Percentiles rank a stretch among this genome's conserved stretches.
Conservation (phyloP, 2,797 vertebrate genomes). For the Onychomys arenicola region DNA sequence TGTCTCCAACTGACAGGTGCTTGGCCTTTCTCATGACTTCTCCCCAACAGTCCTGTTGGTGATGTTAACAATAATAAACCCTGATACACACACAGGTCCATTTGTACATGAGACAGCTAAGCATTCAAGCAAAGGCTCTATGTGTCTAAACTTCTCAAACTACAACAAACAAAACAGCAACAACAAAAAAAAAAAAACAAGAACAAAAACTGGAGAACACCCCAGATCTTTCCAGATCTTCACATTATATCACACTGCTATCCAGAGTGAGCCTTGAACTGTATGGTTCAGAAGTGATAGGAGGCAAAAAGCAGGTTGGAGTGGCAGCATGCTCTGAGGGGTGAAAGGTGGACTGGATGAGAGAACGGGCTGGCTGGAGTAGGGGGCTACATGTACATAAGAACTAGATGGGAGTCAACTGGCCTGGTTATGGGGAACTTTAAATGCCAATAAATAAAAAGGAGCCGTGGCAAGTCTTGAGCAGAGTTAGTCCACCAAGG, state of each 20-base stretch:
- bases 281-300: background rate
- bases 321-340: background rate
- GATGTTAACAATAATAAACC: background rate
- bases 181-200: too few species aligned
- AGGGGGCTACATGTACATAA: background rate
- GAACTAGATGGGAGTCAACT: background rate
- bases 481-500: background rate
- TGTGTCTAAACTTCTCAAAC: background rate
- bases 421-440: too few species aligned
- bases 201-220: background rate
- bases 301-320: background rate
- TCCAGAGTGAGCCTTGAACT: background rate
- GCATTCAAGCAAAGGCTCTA: background rate
- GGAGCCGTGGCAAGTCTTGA: background rate
- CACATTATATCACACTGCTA: background rate
- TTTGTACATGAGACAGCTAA: background rate
- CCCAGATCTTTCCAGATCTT: background rate
- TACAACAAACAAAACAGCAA: too few species aligned
- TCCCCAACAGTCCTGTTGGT: background rate
- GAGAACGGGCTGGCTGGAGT: background rate
- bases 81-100: background rate
- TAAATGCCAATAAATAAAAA: background rate
- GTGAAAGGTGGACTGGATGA: background rate
- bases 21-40: background rate
- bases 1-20: too few species aligned